These are phyloP conservation scores for Salpingus planirostris DNA, from an alignment of 2,888 invertebrate genomes.

Conservation along the genomic window DNA sequence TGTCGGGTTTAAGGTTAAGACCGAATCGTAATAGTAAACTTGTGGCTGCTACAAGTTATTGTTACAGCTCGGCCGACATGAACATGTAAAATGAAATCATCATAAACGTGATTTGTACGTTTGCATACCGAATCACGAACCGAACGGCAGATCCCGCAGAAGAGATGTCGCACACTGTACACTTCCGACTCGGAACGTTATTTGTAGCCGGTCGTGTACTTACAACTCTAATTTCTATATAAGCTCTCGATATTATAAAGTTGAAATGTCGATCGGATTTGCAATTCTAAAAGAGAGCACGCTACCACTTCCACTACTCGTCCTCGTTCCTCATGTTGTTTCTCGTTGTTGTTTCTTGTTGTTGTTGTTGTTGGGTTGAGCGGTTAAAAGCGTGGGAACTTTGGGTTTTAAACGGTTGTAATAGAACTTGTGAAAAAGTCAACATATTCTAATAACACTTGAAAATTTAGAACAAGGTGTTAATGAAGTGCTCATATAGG, in stretches of 20 bases:
- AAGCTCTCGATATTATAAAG: too few species aligned
- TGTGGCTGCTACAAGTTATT: constrained; percentile 28
- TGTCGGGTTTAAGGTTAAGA: constrained; percentile 25
- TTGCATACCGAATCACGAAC: constrained; percentile 33
- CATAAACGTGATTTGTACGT: constrained; percentile 37
- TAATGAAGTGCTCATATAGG: constrained; percentile 26
- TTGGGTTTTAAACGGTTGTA: constrained; percentile 9
- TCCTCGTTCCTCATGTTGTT: too few species aligned
- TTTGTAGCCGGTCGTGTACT: too few species aligned
- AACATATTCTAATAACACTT: constrained; percentile 23
- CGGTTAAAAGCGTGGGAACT: constrained; percentile 13
- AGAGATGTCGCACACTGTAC: too few species aligned
- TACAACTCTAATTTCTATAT: too few species aligned
- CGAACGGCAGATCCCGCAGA: constrained; percentile 25
- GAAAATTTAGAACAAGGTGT: constrained; percentile 30
- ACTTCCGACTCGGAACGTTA: too few species aligned
- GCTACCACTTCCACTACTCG: too few species aligned
- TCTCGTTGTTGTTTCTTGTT: too few species aligned
- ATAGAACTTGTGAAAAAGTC: constrained; percentile 13
- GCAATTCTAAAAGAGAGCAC: too few species aligned
- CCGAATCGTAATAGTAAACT: constrained; percentile 27
- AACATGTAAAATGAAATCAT: constrained; percentile 37
- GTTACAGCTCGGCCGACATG: constrained; percentile 27
- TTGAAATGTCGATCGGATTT: too few species aligned
- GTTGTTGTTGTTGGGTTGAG: too few species aligned